Evolutionary conservation across 2,888 invertebrate genomes (phyloP).

Genomic region (Emesis russula): DNA sequence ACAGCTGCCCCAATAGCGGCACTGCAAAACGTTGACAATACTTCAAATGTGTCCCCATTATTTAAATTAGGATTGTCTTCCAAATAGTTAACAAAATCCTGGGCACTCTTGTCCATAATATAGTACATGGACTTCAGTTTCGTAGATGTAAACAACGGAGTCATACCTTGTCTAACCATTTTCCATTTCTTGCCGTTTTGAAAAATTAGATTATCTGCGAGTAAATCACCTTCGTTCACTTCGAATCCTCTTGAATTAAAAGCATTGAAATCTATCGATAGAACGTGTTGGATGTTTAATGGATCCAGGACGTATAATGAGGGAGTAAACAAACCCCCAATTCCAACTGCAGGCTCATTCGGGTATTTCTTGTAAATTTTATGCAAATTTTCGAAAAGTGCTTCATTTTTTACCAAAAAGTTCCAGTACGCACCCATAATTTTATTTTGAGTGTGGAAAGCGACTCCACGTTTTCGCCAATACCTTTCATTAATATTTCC

Average conservation of each 20-base stretch:
- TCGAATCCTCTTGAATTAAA: too few species aligned
- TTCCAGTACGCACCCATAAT: slow-evolving; percentile 89
- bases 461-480: neutral
- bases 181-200: too few species aligned
- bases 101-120: slow-evolving; percentile 83
- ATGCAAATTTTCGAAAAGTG: neutral
- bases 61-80: slow-evolving; percentile 87
- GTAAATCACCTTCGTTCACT: too few species aligned
- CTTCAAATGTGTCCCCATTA: slow-evolving; percentile 87
- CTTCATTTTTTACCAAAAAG: slow-evolving; percentile 57
- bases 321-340: neutral
- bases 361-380: neutral
- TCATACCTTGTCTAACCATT: too few species aligned
- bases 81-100: slow-evolving; percentile 90
- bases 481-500: neutral
- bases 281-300: neutral
- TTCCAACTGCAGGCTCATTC: neutral
- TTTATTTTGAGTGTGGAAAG: neutral
- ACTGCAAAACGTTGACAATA: slow-evolving; percentile 67
- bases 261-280: too few species aligned
- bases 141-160: too few species aligned
- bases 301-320: neutral
- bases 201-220: too few species aligned
- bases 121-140: too few species aligned
- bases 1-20: neutral